phyloP scores from a whole-genome alignment of 2,113 vertebrate genomes.

The Panurus biarmicus region DNA sequence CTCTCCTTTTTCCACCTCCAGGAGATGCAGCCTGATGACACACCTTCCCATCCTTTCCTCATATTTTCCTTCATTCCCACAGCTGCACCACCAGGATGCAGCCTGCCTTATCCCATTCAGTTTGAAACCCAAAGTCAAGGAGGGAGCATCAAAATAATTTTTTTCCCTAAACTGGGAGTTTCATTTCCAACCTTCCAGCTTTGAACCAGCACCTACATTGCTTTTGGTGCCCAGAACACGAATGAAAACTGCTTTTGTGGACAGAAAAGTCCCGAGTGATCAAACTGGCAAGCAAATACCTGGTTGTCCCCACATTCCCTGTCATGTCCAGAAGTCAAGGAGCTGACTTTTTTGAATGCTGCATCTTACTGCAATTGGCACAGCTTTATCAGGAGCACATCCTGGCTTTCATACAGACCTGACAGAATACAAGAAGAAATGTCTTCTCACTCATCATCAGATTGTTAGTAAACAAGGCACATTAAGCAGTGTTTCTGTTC shows the following conservation, averaged over 20 bases:
- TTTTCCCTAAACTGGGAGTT: background rate
- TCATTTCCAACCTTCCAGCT: background rate
- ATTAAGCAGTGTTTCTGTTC: slow-evolving; percentile 37
- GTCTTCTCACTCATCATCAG: slow-evolving; percentile 7
- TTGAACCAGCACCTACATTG: background rate
- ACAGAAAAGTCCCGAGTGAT: background rate
- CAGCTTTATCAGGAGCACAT: background rate
- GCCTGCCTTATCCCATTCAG: background rate
- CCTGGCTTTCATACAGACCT: background rate
- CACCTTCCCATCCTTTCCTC: background rate
- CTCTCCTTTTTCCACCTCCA: background rate
- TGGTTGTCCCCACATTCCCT: background rate
- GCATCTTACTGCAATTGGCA: background rate
- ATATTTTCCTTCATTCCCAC: background rate
- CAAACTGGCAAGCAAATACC: background rate
- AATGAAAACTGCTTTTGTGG: background rate
- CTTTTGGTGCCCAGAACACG: background rate
- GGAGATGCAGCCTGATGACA: background rate
- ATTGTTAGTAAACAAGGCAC: slow-evolving; percentile 40
- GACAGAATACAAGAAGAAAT: background rate
- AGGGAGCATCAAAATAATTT: accelerated
- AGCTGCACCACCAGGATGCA: background rate
- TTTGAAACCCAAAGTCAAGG: background rate
- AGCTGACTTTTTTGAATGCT: background rate
- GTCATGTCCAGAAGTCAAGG: background rate